Percentiles rank a stretch among this genome's conserved stretches.
phyloP scores from a whole-genome alignment of 30 jellyfish, hydroid and myxozoan genomes.

The Chrysaora quinquecirrha region DNA sequence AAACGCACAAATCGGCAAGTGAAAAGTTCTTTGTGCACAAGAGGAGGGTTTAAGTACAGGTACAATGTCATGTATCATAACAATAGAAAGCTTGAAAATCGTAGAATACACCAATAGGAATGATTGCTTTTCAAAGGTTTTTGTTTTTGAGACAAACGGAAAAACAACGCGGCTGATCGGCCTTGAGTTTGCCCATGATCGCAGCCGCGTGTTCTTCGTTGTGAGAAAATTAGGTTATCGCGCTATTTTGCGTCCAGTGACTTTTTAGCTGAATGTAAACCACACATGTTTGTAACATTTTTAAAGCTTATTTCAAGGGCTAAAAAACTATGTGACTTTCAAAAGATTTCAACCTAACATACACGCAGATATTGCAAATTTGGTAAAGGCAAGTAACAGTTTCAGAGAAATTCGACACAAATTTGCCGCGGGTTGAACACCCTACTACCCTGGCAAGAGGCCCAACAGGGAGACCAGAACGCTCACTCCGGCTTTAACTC shows the following conservation, averaged over 20 bases:
- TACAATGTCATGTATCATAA: conserved; percentile 8
- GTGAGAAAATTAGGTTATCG: background rate
- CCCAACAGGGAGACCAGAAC: no score
- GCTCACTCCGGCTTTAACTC: no score
- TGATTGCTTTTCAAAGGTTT: background rate
- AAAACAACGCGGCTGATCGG: conserved; percentile 8
- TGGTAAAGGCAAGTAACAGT: conserved; percentile 17
- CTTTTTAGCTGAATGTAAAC: conserved; percentile 7
- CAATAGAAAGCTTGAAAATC: conserved; percentile 22
- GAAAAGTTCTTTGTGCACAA: conserved; percentile 1
- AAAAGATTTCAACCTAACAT: conserved; percentile 5
- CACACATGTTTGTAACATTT: conserved; percentile 16
- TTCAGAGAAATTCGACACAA: conserved; percentile 5
- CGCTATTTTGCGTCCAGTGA: conserved; percentile 12
- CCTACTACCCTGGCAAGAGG: no score
- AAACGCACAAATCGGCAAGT: conserved; percentile 19
- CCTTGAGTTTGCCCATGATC: conserved; percentile 14
- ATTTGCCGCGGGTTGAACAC: background rate
- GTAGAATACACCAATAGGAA: conserved; percentile 32
- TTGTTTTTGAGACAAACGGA: conserved; percentile 11
- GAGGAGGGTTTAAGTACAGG: conserved; percentile 34
- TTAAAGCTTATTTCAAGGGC: conserved; percentile 7
- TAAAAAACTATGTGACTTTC: conserved; percentile 22
- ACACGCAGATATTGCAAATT: conserved; percentile 6
- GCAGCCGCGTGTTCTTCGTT: background rate